Evolutionary conservation across 1,140 invertebrate species (phyloP), one percentile per base, ranked within the genome.

Genomic region (Eufriesea mexicana): DNA sequence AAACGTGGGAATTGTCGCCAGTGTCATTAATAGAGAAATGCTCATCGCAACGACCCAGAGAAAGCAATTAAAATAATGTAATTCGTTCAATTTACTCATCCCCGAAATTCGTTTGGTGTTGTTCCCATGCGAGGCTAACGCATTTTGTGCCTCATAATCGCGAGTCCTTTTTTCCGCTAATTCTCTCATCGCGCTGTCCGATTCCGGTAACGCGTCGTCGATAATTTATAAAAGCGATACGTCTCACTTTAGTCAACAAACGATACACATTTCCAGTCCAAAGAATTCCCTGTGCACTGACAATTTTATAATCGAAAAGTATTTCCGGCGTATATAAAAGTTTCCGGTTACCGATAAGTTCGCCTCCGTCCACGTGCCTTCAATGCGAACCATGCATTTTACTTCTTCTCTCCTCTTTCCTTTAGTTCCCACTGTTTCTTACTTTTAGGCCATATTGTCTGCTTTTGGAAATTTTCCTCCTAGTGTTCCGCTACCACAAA

Each of bases 21-120:
- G 68, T 79, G 68, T 70, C 64, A 61, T 82, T 82, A 82, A 42
- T 25, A 45, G 20, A 42, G 35, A 55, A 51, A 47, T 10, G 25
- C n/a, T 62, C 5, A 51, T 67, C 49, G 12, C 23, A n/a, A 55
- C 64, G 45, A 57, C 12, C 66, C 49, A 20, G 23, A 20, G 59
- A 72, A 84, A 84, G 54, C 78, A 73, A 84, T 84, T 81, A 84
- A 81, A 84, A 81, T 81, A 81, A 84, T 84, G 68, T 80, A 84
- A 81, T 84, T 79, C 78, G 54, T 79, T 84, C 42, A 9, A 72
- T 51, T 25, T 49, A 64, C 49, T 49, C n/a, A 20, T 2, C 51
- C 49, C 54, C 49, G 45, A 77, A 84, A 79, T 66, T 71, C 57
- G 67, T 72, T 72, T 66, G 51, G 18, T 28, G 18, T 51, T 18